These are phyloP conservation scores for Macrosiphum euphorbiae DNA, from an alignment of 2,888 invertebrate species.

Conservation along the genomic window DNA sequence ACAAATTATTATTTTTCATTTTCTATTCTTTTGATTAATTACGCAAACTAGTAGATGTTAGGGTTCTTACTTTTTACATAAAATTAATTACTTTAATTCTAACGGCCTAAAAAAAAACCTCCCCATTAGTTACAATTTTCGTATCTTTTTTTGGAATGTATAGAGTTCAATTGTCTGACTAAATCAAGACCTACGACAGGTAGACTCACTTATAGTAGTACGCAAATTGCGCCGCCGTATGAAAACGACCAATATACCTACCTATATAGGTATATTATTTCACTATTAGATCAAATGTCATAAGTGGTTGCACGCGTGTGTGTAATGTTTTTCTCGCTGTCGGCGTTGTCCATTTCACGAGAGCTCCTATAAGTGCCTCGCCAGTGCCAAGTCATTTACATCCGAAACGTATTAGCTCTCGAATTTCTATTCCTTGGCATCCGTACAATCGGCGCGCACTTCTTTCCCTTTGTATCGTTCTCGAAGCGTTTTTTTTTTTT, in stretches of 20 bases:
- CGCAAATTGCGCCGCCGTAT: background rate
- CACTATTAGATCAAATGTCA: background rate
- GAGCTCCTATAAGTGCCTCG: background rate
- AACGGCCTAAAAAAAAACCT: background rate
- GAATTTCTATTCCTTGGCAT: slow-evolving; percentile 54
- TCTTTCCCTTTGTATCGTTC: slow-evolving; percentile 7
- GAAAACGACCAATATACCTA: background rate
- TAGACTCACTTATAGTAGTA: too few species aligned
- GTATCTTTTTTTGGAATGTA: background rate
- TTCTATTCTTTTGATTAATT: background rate
- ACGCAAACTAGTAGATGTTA: background rate
- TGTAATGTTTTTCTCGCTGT: slow-evolving; percentile 9
- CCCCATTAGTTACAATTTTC: background rate
- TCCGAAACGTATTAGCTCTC: slow-evolving; percentile 41
- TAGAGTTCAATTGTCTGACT: background rate
- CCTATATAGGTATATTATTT: too few species aligned
- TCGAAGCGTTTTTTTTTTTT: slow-evolving; percentile 14
- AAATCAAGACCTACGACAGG: background rate
- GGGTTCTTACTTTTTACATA: background rate
- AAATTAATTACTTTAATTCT: background rate
- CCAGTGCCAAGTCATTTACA: slow-evolving; percentile 61
- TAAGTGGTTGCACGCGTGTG: background rate
- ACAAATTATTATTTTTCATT: background rate
- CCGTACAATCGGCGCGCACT: slow-evolving; percentile 50
- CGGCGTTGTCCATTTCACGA: background rate